Evolutionary conservation across 2,888 invertebrate genomes (phyloP), one percentile per base, ranked within the genome.

Genomic region (Lepidochitona cinerea): DNA sequence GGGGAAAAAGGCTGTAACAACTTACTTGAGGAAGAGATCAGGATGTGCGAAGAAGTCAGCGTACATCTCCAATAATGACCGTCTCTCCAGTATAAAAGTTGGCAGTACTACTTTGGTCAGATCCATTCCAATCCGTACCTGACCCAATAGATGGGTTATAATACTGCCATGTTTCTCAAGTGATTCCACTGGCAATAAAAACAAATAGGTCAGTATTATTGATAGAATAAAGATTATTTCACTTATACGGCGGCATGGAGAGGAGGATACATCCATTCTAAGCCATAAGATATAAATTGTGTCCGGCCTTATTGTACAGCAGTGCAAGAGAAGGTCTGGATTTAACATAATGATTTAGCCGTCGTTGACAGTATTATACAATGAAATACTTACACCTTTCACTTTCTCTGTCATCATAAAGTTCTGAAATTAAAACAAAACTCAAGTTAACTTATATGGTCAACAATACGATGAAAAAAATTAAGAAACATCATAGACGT

Each of bases 31-130:
- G 92, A 99, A 99, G 86, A 98, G 94, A 92, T 99, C 98, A 0
- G 99, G 98, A 93, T 99, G 99, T 14, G 99, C 98, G 92, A 99
- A 98, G 90, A 99, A 99, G 92, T 99, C 99, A 68, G 99, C 99
- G 91, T 98, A 99, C 99, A 99, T 99, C 92, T 99, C 99, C 66
- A 99, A 93, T 52, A 99, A 93, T 0, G 99, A 99, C 77, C 99
- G 94, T 90, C 97, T 94, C 91, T 99, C 99, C 84, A 99, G 92
- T 84, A 99, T 99, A 90, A 99, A 99, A 35, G 99, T 99, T 32
- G 99, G 99, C 79, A 99, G 92, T 70, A 98, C 98, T 77, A 98
- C 97, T 93, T 99, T 99, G 14, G 99, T 99, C 88, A 99, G 94
- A 92, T 99, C 99, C 99, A 99, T 99, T 32, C 99, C 99, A 88